Base-by-base conservation (phyloP, 2,797 vertebrate species). In the Poecilia velifera region DNA sequence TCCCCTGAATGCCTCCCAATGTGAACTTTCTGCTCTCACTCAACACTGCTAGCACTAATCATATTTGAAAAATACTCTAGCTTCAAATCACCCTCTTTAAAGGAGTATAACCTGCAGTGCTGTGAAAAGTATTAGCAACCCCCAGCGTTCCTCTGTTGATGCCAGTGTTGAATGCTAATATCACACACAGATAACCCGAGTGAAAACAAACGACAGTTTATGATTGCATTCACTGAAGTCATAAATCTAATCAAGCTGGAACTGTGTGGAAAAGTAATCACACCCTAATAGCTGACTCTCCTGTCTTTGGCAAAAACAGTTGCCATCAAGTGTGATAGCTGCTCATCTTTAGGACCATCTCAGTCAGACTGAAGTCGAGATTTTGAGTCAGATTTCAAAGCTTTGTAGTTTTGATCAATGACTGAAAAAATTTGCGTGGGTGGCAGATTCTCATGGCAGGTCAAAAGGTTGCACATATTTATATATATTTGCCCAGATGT, bases 1-100 rank as follows among this genome's bases (percentile, higher is more conserved):
- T 1, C 87, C 82, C 72, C 74, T 91, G 76, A 91, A 94, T 93
- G 93, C 92, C 89, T 88, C 93, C 92, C 18, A 84, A 90, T 94
- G 92, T 88, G 92, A 92, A 93, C 53, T 18, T 43, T 93, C 93
- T 91, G 93, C 93, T 90, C 57, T 76, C 45, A 64, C 43, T 36
- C 72, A 77, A 55, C 51, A 49, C 16, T 49, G 46, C 36, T 76
- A 57, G 76, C 46, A 70, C 76, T 77, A 77, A 77, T 53, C 46
- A 53, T 13, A 64, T 10, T 71, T 74, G 25, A 55, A 77, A 76
- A 68, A 22, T 41, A 10, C 8, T 39, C 22, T 6, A 66, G 64
- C 16, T 39, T 41, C 36, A 66, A 39, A 22, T 39, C 3, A 3
- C 7, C 18, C 18, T 20, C 14, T 39, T 36, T 20, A 39, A 66